These are phyloP conservation scores for Drosophila prolongata DNA, from an alignment of 2,888 invertebrate genomes.

Conservation along the genomic window DNA sequence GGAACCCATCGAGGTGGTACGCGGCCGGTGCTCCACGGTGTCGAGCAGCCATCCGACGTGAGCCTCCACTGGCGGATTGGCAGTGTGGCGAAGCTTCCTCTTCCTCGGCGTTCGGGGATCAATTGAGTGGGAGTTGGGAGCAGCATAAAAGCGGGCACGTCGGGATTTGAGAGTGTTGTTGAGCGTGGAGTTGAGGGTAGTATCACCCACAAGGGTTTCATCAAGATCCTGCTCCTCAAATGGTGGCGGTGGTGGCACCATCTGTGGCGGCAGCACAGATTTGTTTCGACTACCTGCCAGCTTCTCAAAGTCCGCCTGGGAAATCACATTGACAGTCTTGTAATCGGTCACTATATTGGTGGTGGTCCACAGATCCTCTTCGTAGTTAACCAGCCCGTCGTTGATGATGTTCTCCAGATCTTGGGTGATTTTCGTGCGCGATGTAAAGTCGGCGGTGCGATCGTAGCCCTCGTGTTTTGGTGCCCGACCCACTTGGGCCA, in stretches of 20 bases:
- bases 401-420: conserved; percentile 98
- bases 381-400: conserved; percentile 98
- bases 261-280: conserved; percentile 15
- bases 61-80: conserved; percentile 96
- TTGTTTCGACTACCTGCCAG: conserved; percentile 86
- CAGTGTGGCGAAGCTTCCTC: conserved; percentile 95
- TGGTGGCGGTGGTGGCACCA: conserved; percentile 93
- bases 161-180: conserved; percentile 83
- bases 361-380: conserved; percentile 95
- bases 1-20: conserved; percentile 92
- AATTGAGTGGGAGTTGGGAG: conserved; percentile 90
- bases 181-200: conserved; percentile 74
- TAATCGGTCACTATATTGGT: conserved; percentile 87
- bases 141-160: conserved; percentile 96
- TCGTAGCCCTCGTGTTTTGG: conserved; percentile 96
- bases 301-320: conserved; percentile 94
- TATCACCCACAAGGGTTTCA: conserved; percentile 59
- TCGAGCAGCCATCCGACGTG: conserved; percentile 99
- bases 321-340: conserved; percentile 94
- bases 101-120: conserved; percentile 91
- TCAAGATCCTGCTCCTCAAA: conserved; percentile 83
- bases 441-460: conserved; percentile 94
- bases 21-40: conserved; percentile 91
- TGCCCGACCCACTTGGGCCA: conserved; percentile 90
- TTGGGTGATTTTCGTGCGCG: conserved; percentile 96